Evolutionary conservation across 2,888 invertebrate species (phyloP), one percentile per base, ranked within the genome.

Genomic region (Labia minor): DNA sequence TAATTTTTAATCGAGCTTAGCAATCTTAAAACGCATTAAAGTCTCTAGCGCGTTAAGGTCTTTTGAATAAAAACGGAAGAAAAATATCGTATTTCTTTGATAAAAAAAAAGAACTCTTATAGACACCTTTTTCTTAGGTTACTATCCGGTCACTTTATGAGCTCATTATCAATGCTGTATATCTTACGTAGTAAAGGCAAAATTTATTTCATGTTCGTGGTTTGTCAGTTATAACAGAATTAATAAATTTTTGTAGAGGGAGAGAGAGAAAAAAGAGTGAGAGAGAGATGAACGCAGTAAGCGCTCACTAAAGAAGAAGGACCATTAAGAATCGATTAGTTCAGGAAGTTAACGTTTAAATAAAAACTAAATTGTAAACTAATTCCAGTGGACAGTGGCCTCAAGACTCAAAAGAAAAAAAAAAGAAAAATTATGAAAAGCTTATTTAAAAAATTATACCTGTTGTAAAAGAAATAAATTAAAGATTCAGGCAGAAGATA

Each of bases 301-400:
- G 26, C 26, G 26, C 26, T 26, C 4, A 8, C 26, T 26, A 26
- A 26, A 26, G 26, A 26, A 26, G 26, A 8, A 14, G 14, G 49
- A 49, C 49, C 49, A 49, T 49, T 49, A 49, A 49, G 49, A 49
- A 49, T 49, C 49, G 49, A 49, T 49, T 49, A 49, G 49, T 49
- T 49, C 49, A 49, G 49, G 49, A 49, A 49, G 49, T 49, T 49
- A 49, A 49, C 49, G 49, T 49, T 49, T 49, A 49, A 49, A 49
- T 49, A 49, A 49, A 49, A 49, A 49, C 49, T 49, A 49, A 49
- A 49, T 49, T 49, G 49, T 49, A n/a, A 49, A 49, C 49, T 49
- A 49, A 49, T 49, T 49, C 26, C 26, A 26, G 49, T 49, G 49
- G 49, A 16, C 49, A 49, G 49, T 49, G 49, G 49, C n/a, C 49